Base-by-base conservation (phyloP, 2,113 vertebrate species). In the Smithornis capensis region DNA sequence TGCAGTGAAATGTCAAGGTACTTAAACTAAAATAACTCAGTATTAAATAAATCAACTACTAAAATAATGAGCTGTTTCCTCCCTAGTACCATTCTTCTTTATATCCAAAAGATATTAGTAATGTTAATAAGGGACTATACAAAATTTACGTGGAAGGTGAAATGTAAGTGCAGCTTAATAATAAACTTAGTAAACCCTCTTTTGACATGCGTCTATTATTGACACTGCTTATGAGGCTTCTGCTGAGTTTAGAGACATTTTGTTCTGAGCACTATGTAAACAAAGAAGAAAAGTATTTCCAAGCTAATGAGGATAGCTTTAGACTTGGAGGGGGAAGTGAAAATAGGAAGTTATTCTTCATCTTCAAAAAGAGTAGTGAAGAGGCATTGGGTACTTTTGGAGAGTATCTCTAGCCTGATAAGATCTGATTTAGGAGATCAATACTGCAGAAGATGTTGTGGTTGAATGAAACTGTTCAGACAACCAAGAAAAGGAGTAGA, bases 1-100 rank as follows among this genome's bases (percentile, higher is more conserved):
- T 63, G 19, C 84, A 86, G 14, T 86, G 81, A 89, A 91, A 86
- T 82, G 12, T 89, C 75, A 94, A 94, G 19, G 47, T 92, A 69
- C 81, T 95, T 71, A 91, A 92, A 87, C 14, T 24, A 75, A 88
- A 92, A 91, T 77, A 91, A 60, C 44, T 74, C 50, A 75, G 14
- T 59, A 55, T 92, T 91, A 83, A 53, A 69, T 91, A 92, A 95
- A 90, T 4, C 5, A 77, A 59, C 8, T 22, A 60, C 35, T 69
- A 44, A 84, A 71, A 73, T 5, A 4, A 7, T 29, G 19, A 18
- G 7, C 44, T 86, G 27, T 29, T 60, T 90, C 28, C 5, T 2
- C 11, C 12, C 11, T 25, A 5, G 17, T 50, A 27, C 4, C 0
- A 0, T 24, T 56, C 44, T 71, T 88, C 55, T 74, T 88, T 74